Evolutionary conservation across 2,797 vertebrate species (phyloP).

Genomic region (Amniataba percoides): DNA sequence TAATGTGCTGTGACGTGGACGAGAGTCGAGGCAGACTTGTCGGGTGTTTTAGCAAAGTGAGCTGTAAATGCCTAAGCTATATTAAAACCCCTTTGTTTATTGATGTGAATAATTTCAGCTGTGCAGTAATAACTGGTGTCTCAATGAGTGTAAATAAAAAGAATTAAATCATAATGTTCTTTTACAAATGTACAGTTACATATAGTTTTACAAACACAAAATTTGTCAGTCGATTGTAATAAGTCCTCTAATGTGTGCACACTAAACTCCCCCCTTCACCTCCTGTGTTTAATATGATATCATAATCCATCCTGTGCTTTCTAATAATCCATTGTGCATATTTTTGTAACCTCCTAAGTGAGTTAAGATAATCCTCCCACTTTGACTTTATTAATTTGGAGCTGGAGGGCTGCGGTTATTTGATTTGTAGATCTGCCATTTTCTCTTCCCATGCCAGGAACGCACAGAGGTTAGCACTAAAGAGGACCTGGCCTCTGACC

Average conservation of each 20-base stretch:
- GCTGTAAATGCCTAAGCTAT: not conserved
- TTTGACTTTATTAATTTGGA: slow-evolving; percentile 33
- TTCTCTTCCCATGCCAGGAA: slow-evolving; percentile 8
- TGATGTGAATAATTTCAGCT: slow-evolving; percentile 17
- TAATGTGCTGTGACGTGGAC: slow-evolving; percentile 36
- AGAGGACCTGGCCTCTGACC: slow-evolving; percentile 7
- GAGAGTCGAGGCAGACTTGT: slow-evolving; percentile 34
- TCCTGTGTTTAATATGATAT: slow-evolving; percentile 12
- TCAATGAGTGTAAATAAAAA: slow-evolving; percentile 11
- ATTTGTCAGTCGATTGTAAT: not conserved
- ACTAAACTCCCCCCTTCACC: not conserved
- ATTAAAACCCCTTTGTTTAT: slow-evolving; percentile 8
- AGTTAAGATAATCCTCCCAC: slow-evolving; percentile 24
- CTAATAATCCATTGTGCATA: slow-evolving; percentile 26
- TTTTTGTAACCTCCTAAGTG: slow-evolving; percentile 31
- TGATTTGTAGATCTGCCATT: slow-evolving; percentile 27
- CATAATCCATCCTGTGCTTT: slow-evolving; percentile 21
- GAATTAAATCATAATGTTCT: slow-evolving; percentile 3
- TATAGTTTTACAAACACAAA: not conserved
- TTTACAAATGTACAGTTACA: not conserved
- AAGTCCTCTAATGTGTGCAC: not conserved
- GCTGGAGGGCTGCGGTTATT: not conserved
- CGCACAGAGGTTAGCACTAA: slow-evolving; percentile 1
- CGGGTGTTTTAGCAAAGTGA: slow-evolving; percentile 23
- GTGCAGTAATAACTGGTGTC: slow-evolving; percentile 15